These are phyloP conservation scores for Zalophus californianus DNA, from an alignment of 2,797 vertebrate species.

Conservation along the genomic window DNA sequence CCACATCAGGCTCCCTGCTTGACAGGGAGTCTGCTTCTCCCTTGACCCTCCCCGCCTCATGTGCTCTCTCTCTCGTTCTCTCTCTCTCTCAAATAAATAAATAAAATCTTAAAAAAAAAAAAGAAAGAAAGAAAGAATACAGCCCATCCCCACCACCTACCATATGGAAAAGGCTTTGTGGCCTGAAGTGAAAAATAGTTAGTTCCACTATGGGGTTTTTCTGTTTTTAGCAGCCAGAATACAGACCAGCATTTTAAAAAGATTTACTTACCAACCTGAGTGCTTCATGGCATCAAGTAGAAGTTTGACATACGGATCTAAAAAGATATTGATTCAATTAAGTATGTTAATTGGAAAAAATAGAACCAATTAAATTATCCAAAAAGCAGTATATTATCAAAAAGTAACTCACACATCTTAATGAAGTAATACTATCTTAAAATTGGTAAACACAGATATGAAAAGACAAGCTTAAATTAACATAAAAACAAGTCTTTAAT, in stretches of 20 bases:
- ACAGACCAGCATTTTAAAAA: background rate
- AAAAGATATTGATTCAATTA: slow-evolving; percentile 83
- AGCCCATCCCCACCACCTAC: background rate
- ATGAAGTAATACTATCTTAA: slow-evolving; percentile 26
- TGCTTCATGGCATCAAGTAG: slow-evolving; percentile 96
- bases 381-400: slow-evolving; percentile 35
- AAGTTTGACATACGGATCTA: slow-evolving; percentile 96
- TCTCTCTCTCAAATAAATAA: too few species aligned
- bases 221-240: slow-evolving; percentile 31
- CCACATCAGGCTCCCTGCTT: too few species aligned
- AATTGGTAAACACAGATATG: background rate
- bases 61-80: too few species aligned
- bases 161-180: background rate
- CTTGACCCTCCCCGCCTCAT: too few species aligned
- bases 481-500: background rate
- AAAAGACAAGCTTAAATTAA: slow-evolving; percentile 51
- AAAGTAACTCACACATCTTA: slow-evolving; percentile 39
- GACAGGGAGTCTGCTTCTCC: too few species aligned
- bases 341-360: slow-evolving; percentile 57
- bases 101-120: too few species aligned
- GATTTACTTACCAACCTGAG: slow-evolving; percentile 94
- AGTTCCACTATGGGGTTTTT: background rate
- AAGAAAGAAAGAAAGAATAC: background rate
- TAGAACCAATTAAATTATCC: slow-evolving; percentile 43
- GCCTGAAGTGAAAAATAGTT: background rate